Percentiles rank a stretch among this genome's conserved stretches.
These are phyloP conservation scores for Pyrrhia umbra DNA, from an alignment of 2,888 invertebrate genomes.

Conservation along the genomic window DNA sequence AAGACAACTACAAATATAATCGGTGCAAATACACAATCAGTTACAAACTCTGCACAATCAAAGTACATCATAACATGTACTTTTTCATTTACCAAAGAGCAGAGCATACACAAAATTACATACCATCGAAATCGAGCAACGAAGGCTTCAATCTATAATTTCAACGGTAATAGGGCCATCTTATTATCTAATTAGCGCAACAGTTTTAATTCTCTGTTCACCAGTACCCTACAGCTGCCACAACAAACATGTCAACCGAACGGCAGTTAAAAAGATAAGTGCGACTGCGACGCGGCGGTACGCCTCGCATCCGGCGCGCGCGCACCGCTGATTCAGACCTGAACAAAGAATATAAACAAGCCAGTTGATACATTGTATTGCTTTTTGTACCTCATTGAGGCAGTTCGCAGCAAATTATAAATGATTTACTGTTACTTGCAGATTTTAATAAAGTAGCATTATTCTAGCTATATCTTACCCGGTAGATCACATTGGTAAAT, in stretches of 20 bases:
- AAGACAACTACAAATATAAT: slow-evolving; percentile 12
- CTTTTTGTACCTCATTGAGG: slow-evolving; percentile 29
- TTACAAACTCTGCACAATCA: slow-evolving; percentile 6
- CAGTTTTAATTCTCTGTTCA: slow-evolving; percentile 18
- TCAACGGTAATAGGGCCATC: neutral
- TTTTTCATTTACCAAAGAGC: neutral
- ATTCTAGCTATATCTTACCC: too few relatives aligned
- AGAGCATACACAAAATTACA: neutral
- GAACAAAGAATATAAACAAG: slow-evolving; percentile 62
- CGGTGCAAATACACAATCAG: slow-evolving; percentile 12
- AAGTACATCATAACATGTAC: neutral
- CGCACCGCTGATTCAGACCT: slow-evolving; percentile 61
- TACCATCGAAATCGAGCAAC: neutral
- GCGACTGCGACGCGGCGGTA: slow-evolving; percentile 46
- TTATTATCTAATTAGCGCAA: slow-evolving; percentile 2
- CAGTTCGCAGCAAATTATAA: slow-evolving; percentile 26
- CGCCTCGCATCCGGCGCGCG: slow-evolving; percentile 55
- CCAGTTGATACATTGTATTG: slow-evolving; percentile 36
- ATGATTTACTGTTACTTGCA: neutral
- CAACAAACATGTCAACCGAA: slow-evolving; percentile 36
- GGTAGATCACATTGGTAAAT: neutral
- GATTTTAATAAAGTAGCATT: too few relatives aligned
- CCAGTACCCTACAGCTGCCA: slow-evolving; percentile 21
- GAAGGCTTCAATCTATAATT: neutral
- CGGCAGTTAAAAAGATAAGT: slow-evolving; percentile 49